phyloP scores from a whole-genome alignment of 2,797 vertebrate species.

The Agapornis canus region DNA sequence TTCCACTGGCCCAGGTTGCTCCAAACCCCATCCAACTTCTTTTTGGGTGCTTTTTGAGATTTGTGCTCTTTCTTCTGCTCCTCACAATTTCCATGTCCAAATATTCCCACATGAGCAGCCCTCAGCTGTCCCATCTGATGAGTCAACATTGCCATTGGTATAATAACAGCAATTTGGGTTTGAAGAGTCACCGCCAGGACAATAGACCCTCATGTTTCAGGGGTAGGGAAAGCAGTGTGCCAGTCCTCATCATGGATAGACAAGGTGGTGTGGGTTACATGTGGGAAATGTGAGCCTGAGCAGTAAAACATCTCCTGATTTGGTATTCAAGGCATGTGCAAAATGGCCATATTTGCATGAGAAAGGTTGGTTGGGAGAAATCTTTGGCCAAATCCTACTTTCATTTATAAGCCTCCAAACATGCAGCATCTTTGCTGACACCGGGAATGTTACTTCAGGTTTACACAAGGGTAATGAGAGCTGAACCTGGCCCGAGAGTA shows the following conservation, averaged over 20 bases:
- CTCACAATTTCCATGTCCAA: background rate
- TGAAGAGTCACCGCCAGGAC: background rate
- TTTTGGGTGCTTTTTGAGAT: background rate
- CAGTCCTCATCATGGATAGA: rapidly evolving
- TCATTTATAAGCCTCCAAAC: background rate
- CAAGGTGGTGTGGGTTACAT: rapidly evolving
- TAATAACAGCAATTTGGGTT: background rate
- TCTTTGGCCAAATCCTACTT: background rate
- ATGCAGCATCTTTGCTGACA: background rate
- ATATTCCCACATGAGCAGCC: background rate
- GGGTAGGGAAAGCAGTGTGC: background rate
- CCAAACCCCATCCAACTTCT: background rate
- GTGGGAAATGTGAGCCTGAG: background rate
- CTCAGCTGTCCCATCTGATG: rapidly evolving
- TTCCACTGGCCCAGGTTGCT: background rate
- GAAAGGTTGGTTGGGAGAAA: background rate
- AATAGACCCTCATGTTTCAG: rapidly evolving
- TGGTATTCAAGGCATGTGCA: background rate
- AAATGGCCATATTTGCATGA: background rate
- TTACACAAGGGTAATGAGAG: background rate
- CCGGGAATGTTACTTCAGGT: rapidly evolving
- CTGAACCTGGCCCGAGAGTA: background rate
- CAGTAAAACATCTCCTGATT: background rate
- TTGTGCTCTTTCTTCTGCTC: background rate
- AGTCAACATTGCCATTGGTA: background rate